phyloP scores from a whole-genome alignment of 1,140 invertebrate genomes.

The Phthorimaea operculella region DNA sequence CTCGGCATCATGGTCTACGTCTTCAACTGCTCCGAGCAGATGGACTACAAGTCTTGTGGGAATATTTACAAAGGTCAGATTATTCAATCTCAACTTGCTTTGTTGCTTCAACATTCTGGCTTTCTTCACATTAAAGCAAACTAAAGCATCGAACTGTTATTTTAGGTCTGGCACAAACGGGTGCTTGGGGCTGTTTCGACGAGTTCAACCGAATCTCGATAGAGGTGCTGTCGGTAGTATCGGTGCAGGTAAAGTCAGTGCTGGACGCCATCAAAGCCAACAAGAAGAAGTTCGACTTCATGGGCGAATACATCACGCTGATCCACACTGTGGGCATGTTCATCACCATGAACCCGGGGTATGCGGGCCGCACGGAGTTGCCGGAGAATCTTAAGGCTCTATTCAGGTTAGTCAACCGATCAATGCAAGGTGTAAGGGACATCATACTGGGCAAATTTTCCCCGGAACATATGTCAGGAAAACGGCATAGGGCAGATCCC shows the following conservation, averaged over 20 bases:
- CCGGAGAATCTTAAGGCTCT: slow-evolving; percentile 84
- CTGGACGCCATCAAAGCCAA: slow-evolving; percentile 88
- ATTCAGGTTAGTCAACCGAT: slow-evolving; percentile 67
- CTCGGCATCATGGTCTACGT: slow-evolving; percentile 93
- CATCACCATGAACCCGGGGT: slow-evolving; percentile 95
- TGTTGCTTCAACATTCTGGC: too few relatives aligned
- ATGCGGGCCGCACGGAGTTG: slow-evolving; percentile 87
- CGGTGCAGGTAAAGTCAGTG: slow-evolving; percentile 85
- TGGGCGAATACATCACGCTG: slow-evolving; percentile 83
- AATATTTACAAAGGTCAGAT: slow-evolving; percentile 88
- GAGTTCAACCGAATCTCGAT: slow-evolving; percentile 95
- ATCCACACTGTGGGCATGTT: slow-evolving; percentile 87
- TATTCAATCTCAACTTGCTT: too few relatives aligned
- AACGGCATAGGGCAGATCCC: too few relatives aligned
- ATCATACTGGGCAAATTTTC: too few relatives aligned
- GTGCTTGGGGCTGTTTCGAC: slow-evolving; percentile 97
- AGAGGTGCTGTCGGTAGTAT: slow-evolving; percentile 93
- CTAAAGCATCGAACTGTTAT: too few relatives aligned
- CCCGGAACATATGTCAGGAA: too few relatives aligned
- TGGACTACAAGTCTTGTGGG: slow-evolving; percentile 94
- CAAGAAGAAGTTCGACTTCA: slow-evolving; percentile 83
- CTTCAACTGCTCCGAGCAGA: slow-evolving; percentile 96
- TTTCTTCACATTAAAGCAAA: too few relatives aligned
- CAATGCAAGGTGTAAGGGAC: too few relatives aligned
- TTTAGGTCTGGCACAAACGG: slow-evolving; percentile 84